Evolutionary conservation across 2,113 vertebrate species (phyloP).

Genomic region (Xiphophorus couchianus): DNA sequence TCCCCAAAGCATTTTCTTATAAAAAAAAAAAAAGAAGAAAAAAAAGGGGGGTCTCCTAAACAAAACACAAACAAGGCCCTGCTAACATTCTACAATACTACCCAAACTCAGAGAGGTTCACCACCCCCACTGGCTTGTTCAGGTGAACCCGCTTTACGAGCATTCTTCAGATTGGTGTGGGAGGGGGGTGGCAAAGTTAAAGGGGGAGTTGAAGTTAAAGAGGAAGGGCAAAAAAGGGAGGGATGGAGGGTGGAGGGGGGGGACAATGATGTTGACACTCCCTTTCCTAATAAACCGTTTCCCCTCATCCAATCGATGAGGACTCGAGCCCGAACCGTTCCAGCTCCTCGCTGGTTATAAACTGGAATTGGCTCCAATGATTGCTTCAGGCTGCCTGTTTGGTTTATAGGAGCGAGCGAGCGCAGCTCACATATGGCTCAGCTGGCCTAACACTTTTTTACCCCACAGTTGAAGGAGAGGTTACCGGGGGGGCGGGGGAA

Average conservation of each 20-base stretch:
- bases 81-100: conserved; percentile 79
- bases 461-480: conserved; percentile 65
- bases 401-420: conserved; percentile 70
- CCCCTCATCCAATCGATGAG: conserved; percentile 69
- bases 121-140: conserved; percentile 79
- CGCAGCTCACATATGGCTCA: conserved; percentile 72
- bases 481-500: conserved; percentile 3
- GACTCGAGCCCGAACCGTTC: conserved; percentile 67
- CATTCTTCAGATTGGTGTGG: conserved; percentile 74
- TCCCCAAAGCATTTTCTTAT: conserved; percentile 58
- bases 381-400: conserved; percentile 79
- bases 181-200: conserved; percentile 72
- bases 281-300: conserved; percentile 72
- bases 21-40: conserved; percentile 58
- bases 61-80: conserved; percentile 80
- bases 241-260: conserved; percentile 1
- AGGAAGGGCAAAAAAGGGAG: conserved; percentile 63
- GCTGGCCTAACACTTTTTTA: conserved; percentile 61
- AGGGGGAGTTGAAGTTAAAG: conserved; percentile 76
- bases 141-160: conserved; percentile 81
- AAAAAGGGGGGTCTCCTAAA: conserved; percentile 68
- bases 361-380: conserved; percentile 78
- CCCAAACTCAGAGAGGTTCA: conserved; percentile 70
- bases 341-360: conserved; percentile 77
- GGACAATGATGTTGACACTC: conserved; percentile 71